phyloP scores from a whole-genome alignment of 2,113 vertebrate genomes.

The Macroglossus sobrinus region DNA sequence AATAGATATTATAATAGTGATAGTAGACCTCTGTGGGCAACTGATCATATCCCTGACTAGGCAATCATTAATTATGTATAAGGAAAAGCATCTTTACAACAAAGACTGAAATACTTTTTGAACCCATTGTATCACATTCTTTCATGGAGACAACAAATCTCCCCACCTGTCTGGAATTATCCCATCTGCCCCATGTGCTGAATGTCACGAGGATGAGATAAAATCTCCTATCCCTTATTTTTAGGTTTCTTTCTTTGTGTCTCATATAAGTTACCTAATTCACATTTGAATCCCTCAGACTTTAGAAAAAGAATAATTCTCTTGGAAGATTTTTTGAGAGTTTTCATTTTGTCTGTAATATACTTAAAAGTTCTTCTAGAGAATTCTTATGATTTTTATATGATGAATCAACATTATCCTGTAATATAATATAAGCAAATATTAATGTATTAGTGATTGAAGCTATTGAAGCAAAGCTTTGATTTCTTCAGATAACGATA shows the following conservation, averaged over 20 bases:
- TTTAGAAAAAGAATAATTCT: not conserved
- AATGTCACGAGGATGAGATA: not conserved
- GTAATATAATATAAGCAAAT: not conserved
- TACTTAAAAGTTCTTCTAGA: not conserved
- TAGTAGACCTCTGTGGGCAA: not conserved
- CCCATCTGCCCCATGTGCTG: not conserved
- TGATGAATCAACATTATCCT: not conserved
- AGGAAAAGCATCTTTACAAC: not conserved
- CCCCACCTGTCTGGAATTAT: not conserved
- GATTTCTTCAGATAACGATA: constrained; percentile 91
- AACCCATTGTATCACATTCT: not conserved
- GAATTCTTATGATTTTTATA: not conserved
- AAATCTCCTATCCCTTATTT: not conserved
- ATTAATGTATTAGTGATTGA: not conserved
- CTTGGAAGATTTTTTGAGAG: not conserved
- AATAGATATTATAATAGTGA: not conserved
- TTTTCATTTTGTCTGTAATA: not conserved
- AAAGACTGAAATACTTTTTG: not conserved
- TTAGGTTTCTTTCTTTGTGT: not conserved
- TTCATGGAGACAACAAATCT: not conserved
- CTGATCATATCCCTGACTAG: not conserved
- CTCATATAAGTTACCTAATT: not conserved
- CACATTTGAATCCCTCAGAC: not conserved
- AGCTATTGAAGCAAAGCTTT: not conserved
- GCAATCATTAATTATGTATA: not conserved